Base-by-base conservation (phyloP, 2,113 vertebrate genomes). In the Pedionomus torquatus region DNA sequence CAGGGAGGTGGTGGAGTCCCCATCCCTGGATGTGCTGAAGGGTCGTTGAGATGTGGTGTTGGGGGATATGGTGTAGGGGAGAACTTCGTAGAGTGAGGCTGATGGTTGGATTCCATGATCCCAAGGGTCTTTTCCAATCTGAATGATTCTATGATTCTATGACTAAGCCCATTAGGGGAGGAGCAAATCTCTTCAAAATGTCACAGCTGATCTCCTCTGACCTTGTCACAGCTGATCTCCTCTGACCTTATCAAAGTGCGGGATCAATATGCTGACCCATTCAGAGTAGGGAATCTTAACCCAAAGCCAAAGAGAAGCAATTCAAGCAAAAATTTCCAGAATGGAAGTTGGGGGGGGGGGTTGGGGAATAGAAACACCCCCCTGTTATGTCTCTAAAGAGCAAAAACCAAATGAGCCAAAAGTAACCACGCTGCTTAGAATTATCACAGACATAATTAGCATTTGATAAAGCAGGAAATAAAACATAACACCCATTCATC, bases 241-340 rank as follows among this genome's bases (percentile, higher is more conserved):
- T 44, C 95, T 98, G 98, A 98, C 98, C 98, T 98, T 98, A 98
- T 98, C 98, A 98, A 97, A 96, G 97, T 76, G 65, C 81, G 94
- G 94, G 97, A 98, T 98, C 98, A 52, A 98, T 98, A 98, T 64
- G 3, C 78, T 97, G 83, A 98, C 95, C 96, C 97, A 86, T 93
- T 84, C 20, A 0, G 81, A 96, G 89, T 44, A 86, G 88, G 51
- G 51, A 97, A 94, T 93, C 93, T 97, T 97, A 94, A 95, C 95
- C 89, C 96, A 97, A 97, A 96, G 95, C 94, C 97, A 95, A 94
- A 94, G 79, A 24, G 43, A 96, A 96, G 94, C 95, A 97, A 97
- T 98, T 96, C 97, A 96, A 98, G 71, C 80, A 92, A 91, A 91
- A 96, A 95, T 89, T 58, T 61, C 94, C 92, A 93, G 95, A 95